Base-by-base conservation (phyloP, 2,113 vertebrate genomes). In the Anarhynchus alexandrinus region DNA sequence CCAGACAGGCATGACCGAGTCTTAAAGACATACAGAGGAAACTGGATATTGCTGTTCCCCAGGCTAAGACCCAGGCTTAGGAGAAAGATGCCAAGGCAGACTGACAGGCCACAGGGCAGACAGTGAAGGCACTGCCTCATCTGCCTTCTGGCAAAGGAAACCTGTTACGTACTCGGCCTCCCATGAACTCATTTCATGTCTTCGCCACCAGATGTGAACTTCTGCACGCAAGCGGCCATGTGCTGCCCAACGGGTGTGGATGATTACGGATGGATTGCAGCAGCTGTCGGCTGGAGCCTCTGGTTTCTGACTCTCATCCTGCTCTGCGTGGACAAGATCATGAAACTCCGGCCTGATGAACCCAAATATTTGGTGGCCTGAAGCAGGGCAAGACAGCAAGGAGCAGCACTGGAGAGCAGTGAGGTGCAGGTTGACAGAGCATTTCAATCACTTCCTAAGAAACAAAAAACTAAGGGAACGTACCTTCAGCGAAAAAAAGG, bases 251-350 rank as follows among this genome's bases (percentile, higher is more conserved):
- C 94, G 0, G 97, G 97, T 1, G 82, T 98, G 91, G 98, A 98
- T 0, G 98, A 98, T 11, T 98, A 98, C 0, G 98, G 98, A 6
- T 99, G 98, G 98, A 98, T 98, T 4, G 98, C 98, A 1, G 98
- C 98, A 0, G 98, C 98, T 0, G 96, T 98, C 0, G 98, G 98
- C 47, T 99, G 98, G 98, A 98, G 98, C 32, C 97, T 99, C 57
- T 98, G 98, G 98, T 98, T 98, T 22, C 98, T 99, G 85, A 99
- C 98, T 3, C 98, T 99, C 65, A 99, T 99, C 95, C 94, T 99
- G 90, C 97, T 98, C 92, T 99, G 98, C 11, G 85, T 98, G 80
- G 96, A 96, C 77, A 98, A 98, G 82, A 55, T 98, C 81, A 97
- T 38, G 51, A 98, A 97, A 72, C 95, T 99, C 6, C 94, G 76